These are phyloP conservation scores for Menidia menidia DNA, from an alignment of 2,797 vertebrate genomes.

Conservation along the genomic window DNA sequence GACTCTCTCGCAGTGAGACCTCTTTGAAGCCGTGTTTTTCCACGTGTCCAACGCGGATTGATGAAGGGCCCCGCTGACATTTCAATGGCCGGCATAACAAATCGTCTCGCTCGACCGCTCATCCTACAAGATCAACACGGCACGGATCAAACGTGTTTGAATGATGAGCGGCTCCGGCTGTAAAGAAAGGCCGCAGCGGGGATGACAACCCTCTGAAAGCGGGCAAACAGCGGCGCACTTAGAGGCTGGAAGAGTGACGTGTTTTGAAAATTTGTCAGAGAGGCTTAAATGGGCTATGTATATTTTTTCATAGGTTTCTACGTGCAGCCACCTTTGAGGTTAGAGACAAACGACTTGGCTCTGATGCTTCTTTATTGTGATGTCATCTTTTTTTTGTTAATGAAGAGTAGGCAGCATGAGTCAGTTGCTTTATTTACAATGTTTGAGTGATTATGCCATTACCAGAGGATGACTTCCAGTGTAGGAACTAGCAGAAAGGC, in stretches of 20 bases:
- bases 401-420: not conserved
- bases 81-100: slow-evolving; percentile 51
- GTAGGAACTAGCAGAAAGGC: too few relatives aligned
- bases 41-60: slow-evolving; percentile 39
- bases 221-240: slow-evolving; percentile 15
- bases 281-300: slow-evolving; percentile 6
- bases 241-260: slow-evolving; percentile 5
- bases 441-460: not conserved
- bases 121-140: slow-evolving; percentile 25
- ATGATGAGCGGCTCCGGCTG: slow-evolving; percentile 30
- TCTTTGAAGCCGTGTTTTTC: slow-evolving; percentile 53
- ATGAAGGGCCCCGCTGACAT: slow-evolving; percentile 60
- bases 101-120: slow-evolving; percentile 24
- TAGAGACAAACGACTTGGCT: not conserved
- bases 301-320: slow-evolving; percentile 5
- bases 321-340: not conserved
- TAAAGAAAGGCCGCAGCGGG: slow-evolving; percentile 6
- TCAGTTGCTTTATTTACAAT: not conserved
- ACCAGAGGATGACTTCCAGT: not conserved
- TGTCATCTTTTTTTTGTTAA: not conserved
- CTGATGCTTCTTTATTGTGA: slow-evolving; percentile 1
- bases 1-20: slow-evolving; percentile 8
- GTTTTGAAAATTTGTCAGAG: slow-evolving; percentile 21
- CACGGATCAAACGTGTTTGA: slow-evolving; percentile 51
- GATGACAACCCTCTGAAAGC: slow-evolving; percentile 31